Evolutionary conservation across 2,888 invertebrate genomes (phyloP).

Genomic region (Caradrina kadenii): DNA sequence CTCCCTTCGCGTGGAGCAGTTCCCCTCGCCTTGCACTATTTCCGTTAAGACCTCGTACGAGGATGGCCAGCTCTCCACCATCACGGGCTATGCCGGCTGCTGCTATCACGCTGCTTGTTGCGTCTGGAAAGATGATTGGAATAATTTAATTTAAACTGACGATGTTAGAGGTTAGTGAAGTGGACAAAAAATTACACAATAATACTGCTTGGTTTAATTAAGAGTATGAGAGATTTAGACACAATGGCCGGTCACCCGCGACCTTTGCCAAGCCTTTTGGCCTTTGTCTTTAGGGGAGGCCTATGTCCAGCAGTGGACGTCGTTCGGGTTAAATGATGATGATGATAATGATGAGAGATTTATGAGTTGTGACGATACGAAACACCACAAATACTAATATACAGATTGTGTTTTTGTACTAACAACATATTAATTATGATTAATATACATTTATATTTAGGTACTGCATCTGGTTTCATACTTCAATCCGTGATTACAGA

Average conservation of each 20-base stretch:
- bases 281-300: no score
- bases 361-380: background rate
- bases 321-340: no score
- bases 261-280: no score
- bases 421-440: no score
- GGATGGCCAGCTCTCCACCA: conserved; percentile 79
- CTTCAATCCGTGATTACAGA: background rate
- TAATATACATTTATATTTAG: no score
- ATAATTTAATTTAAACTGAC: background rate
- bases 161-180: background rate
- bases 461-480: background rate
- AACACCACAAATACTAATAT: background rate
- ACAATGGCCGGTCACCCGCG: no score
- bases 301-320: no score
- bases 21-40: conserved; percentile 76
- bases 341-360: background rate
- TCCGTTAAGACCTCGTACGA: conserved; percentile 78
- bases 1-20: conserved; percentile 78
- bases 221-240: no score
- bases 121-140: conserved; percentile 73
- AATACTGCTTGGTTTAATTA: no score
- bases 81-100: conserved; percentile 74
- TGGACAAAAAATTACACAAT: no score
- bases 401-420: no score
- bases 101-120: conserved; percentile 76